These are phyloP conservation scores for Abrostola triplasia DNA, from an alignment of 2,888 invertebrate species.

Conservation along the genomic window DNA sequence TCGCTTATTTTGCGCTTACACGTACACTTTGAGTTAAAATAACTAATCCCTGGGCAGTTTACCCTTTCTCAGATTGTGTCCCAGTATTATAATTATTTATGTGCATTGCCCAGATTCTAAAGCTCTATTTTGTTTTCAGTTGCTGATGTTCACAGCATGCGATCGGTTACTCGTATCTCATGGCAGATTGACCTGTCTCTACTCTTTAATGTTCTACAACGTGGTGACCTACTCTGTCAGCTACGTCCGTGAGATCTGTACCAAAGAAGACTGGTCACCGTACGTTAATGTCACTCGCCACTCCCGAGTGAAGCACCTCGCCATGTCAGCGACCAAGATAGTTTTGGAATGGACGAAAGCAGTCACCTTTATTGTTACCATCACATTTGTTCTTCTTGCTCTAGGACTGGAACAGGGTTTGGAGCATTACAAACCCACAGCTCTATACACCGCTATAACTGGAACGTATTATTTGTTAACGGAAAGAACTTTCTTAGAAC, in stretches of 20 bases:
- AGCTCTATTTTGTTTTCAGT: slow-evolving; percentile 71
- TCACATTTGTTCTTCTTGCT: slow-evolving; percentile 92
- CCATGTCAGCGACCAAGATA: slow-evolving; percentile 94
- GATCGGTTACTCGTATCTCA: slow-evolving; percentile 90
- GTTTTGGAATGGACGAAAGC: slow-evolving; percentile 95
- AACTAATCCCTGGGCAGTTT: too few relatives aligned
- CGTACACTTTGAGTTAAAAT: too few relatives aligned
- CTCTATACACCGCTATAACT: slow-evolving; percentile 90
- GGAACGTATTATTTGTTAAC: slow-evolving; percentile 92
- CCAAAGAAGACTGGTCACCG: slow-evolving; percentile 93
- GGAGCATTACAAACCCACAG: slow-evolving; percentile 92
- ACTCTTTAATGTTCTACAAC: slow-evolving; percentile 94
- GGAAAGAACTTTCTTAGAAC: slow-evolving; percentile 91
- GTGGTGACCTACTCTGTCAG: slow-evolving; percentile 93
- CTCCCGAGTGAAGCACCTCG: slow-evolving; percentile 92
- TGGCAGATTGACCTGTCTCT: slow-evolving; percentile 90
- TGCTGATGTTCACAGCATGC: slow-evolving; percentile 92
- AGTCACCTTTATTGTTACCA: slow-evolving; percentile 93
- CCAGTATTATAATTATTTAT: not conserved
- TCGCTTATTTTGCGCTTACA: too few relatives aligned
- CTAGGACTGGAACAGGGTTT: slow-evolving; percentile 93
- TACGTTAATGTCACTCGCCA: slow-evolving; percentile 92
- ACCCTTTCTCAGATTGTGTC: too few relatives aligned
- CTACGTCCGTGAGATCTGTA: slow-evolving; percentile 92
- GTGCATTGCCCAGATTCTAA: not conserved